A percentile compares a stretch with the other conserved stretches of the same genome.
phyloP scores from a whole-genome alignment of 2,113 vertebrate genomes.

The Balaenoptera acutorostrata region DNA sequence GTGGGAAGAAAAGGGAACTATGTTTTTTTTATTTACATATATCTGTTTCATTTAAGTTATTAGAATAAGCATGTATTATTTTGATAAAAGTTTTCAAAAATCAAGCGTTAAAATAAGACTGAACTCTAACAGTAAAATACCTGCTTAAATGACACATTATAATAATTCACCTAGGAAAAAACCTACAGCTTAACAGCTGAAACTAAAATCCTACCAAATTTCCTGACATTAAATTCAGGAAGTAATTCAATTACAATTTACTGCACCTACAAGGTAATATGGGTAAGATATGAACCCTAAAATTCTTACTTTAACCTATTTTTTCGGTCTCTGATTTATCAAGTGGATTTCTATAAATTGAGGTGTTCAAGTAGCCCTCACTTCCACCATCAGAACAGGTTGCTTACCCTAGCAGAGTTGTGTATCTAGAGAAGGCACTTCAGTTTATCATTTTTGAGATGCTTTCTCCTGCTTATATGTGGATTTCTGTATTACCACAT shows the following conservation, averaged over 20 bases:
- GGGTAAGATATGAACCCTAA: not conserved
- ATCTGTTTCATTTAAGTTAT: not conserved
- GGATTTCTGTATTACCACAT: not conserved
- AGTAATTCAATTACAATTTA: slow-evolving; percentile 5
- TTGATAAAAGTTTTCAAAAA: not conserved
- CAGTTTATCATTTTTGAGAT: not conserved
- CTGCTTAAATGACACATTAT: not conserved
- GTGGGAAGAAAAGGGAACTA: not conserved
- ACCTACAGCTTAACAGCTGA: not conserved
- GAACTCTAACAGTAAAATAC: slow-evolving; percentile 18
- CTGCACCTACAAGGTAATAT: not conserved
- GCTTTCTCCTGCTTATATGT: not conserved
- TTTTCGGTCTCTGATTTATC: not conserved
- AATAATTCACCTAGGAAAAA: not conserved
- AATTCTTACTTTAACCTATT: not conserved
- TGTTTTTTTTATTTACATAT: not conserved
- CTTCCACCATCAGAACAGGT: not conserved
- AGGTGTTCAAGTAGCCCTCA: not conserved
- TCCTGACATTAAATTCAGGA: slow-evolving; percentile 7
- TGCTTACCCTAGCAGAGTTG: not conserved
- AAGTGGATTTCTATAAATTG: not conserved
- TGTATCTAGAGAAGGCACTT: not conserved
- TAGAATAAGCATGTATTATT: slow-evolving; percentile 9
- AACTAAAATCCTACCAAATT: slow-evolving; percentile 6
- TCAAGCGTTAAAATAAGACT: not conserved